phyloP scores from a whole-genome alignment of 2,797 vertebrate genomes.

The Falco peregrinus region DNA sequence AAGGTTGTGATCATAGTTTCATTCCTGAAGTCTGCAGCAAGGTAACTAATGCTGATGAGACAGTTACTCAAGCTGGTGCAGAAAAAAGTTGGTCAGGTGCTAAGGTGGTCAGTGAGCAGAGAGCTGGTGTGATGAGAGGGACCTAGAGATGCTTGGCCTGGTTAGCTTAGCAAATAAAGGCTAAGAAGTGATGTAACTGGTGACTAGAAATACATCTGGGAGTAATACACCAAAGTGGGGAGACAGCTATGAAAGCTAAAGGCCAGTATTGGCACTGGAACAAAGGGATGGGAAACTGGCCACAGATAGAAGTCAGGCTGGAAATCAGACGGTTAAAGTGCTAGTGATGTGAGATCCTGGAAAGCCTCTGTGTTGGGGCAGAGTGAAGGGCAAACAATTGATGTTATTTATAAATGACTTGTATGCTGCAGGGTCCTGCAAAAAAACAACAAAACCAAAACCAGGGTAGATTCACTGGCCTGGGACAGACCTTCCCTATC shows the following conservation, averaged over 20 bases:
- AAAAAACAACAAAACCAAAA: not conserved
- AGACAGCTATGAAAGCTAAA: conserved; percentile 21
- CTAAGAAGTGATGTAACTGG: not conserved
- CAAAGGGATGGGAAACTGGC: conserved; percentile 1
- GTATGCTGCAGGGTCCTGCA: not conserved
- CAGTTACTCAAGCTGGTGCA: not conserved
- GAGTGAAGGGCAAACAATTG: not conserved
- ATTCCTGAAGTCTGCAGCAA: not conserved
- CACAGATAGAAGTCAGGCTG: not conserved
- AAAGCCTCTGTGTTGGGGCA: not conserved
- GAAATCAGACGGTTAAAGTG: not conserved
- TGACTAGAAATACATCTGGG: conserved; percentile 16
- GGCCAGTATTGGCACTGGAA: conserved; percentile 19
- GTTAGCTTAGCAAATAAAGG: not conserved
- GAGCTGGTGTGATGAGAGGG: not conserved
- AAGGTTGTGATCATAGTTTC: not conserved
- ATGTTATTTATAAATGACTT: not conserved
- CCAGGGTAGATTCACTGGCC: not conserved
- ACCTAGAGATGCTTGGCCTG: not conserved
- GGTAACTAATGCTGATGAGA: not conserved
- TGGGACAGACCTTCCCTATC: not conserved
- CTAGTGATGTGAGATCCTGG: not conserved
- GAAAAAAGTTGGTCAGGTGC: not conserved
- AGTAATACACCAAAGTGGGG: not conserved
- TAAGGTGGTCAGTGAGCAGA: not conserved